phyloP scores from a whole-genome alignment of 2,113 vertebrate genomes.

The Myxocyprinus asiaticus region DNA sequence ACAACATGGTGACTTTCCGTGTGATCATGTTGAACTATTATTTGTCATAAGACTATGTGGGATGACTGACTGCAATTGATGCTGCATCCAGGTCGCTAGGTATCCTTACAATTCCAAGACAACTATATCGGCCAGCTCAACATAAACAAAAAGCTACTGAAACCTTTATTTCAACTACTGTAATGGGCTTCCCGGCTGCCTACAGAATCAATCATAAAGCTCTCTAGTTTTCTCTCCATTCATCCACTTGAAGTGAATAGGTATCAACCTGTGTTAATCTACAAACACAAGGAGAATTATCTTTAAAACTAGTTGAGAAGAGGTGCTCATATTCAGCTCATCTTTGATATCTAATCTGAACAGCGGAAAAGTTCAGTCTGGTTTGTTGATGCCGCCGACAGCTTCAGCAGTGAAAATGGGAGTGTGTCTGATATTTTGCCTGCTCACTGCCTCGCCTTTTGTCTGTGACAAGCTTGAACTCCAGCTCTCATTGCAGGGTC shows the following conservation, averaged over 20 bases:
- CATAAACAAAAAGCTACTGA: no score
- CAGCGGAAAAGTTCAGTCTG: conserved; percentile 60
- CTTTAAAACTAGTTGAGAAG: conserved; percentile 59
- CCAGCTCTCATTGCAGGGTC: conserved; percentile 63
- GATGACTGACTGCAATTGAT: no score
- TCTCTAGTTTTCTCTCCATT: neutral
- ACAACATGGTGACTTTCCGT: no score
- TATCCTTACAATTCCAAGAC: no score
- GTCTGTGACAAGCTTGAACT: conserved; percentile 67
- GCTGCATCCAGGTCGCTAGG: no score
- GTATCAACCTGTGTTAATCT: neutral
- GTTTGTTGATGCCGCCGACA: conserved; percentile 67
- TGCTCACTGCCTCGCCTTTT: conserved; percentile 35
- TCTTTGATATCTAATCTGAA: conserved; percentile 67
- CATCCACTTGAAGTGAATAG: neutral
- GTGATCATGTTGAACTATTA: no score
- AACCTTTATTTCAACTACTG: no score
- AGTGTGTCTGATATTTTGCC: conserved; percentile 66
- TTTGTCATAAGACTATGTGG: no score
- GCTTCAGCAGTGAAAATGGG: conserved; percentile 64
- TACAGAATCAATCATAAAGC: neutral
- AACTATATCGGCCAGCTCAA: no score
- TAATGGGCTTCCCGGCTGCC: no score
- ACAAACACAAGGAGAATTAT: conserved; percentile 60
- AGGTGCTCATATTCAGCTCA: conserved; percentile 40